Conservation (phyloP, 2,797 vertebrate genomes). For the Coccyzus lansbergi region DNA sequence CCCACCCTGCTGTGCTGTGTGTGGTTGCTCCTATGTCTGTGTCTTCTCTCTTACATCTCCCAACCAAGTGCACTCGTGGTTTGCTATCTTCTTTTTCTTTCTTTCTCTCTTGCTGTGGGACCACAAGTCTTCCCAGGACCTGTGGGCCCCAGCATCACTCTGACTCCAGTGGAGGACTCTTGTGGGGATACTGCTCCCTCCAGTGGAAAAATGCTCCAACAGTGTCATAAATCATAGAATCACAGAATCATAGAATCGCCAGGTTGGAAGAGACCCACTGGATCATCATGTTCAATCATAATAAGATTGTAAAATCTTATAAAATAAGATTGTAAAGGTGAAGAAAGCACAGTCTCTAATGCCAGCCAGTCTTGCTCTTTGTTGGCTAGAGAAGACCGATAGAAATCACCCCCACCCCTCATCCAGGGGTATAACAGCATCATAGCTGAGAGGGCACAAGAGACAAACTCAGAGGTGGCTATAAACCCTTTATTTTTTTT, state of each 20-base stretch:
- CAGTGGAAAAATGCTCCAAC: slow-evolving; percentile 31
- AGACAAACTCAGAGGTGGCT: neutral
- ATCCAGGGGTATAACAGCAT: neutral
- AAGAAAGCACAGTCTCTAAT: rapidly evolving
- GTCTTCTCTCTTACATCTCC: neutral
- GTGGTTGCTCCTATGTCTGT: neutral
- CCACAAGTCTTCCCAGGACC: neutral
- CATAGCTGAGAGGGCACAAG: neutral
- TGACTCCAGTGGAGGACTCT: neutral
- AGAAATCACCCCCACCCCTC: neutral
- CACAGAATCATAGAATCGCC: too few relatives aligned
- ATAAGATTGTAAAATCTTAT: too few relatives aligned
- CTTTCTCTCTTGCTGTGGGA: neutral
- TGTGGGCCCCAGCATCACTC: neutral
- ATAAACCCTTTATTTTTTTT: neutral
- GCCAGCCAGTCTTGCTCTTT: neutral
- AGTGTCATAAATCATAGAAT: neutral
- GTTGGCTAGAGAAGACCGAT: neutral
- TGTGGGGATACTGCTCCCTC: slow-evolving; percentile 43
- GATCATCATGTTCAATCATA: too few relatives aligned
- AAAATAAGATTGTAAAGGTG: neutral
- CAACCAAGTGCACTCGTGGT: neutral
- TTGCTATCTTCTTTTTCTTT: neutral
- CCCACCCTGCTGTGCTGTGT: neutral
- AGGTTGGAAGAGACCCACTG: too few relatives aligned